Base-by-base conservation (phyloP, 2,888 invertebrate species). In the Tipula confusa region DNA sequence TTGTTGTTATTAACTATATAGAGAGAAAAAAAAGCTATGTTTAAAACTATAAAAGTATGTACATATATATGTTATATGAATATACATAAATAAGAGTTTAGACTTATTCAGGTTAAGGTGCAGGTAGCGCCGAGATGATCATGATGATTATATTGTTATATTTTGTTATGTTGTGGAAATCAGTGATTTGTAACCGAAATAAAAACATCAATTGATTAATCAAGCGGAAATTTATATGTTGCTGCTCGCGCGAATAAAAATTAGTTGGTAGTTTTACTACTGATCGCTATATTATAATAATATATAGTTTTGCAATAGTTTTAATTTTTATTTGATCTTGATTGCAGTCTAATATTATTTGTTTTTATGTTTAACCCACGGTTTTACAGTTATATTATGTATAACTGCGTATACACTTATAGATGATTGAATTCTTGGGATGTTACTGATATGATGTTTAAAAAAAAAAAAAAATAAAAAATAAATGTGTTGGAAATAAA, bases 81-180 rank as follows among this genome's bases (percentile, higher is more conserved):
- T 43, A 43, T 64, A 64, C 9, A 64, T 64, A 64, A 64, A 43
- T 43, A 43, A 64, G 64, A 64, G 24, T 64, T 64, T 64, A 64
- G 64, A 64, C 64, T 64, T 64, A 64, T 64, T 64, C 64, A 64
- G 64, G 64, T 64, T 64, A 64, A 64, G 64, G 64, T 64, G 64
- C 64, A 64, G 64, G 64, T 64, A 64, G 64, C 64, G 64, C 64
- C 64, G 9, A 64, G 64, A 18, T 64, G 64, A 64, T 64, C 64
- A 64, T 24, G 64, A 64, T 64, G 64, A 64, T 64, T 64, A 64
- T 64, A 64, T 64, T 64, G 64, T 64, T 64, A 64, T 64, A 24
- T 11, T 24, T 64, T 2, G 64, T 18, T 64, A 64, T 64, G 64
- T 24, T 64, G 64, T 64, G 24, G 64, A 24, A 64, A 64, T 64